Evolutionary conservation across 2,113 vertebrate species (phyloP), one percentile per base, ranked within the genome.

Genomic region (Phaethornis superciliosus): DNA sequence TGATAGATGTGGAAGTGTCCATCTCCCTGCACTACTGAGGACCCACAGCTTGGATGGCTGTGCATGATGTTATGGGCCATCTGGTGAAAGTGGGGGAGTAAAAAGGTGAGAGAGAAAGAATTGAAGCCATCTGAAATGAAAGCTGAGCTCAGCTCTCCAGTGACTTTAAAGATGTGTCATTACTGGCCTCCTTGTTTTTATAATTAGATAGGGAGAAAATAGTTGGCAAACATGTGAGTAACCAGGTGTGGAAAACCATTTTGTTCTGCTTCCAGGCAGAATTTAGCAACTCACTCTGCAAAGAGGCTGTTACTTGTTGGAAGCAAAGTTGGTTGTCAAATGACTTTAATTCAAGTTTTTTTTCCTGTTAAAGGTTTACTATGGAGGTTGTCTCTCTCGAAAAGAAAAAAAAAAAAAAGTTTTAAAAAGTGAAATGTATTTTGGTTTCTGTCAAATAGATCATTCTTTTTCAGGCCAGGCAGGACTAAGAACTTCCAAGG

Each of bases 401-500:
- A 33, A 58, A 56, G 81, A 33, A 19, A 15, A 22, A 75, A 77
- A 54, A 24, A 72, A 30, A 59, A 7, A 15, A 23, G 46, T 86
- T 93, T 63, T 83, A 75, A 94, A 83, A 96, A 71, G 33, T 75
- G 68, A 78, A n/a, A 55, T 54, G 88, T 81, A 71, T 86, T 80
- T 88, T 90, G 76, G 91, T 32, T 42, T 94, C 8, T 67, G 0
- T 93, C 32, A 67, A 5, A 55, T n/a, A 17, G 3, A 12, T 23
- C 35, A 7, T 52, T 10, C 4, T 19, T 35, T 77, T 86, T 58
- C 40, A 87, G 54, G 24, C 60, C 35, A 77, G 80, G 32, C 42
- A 77, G 67, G 28, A 88, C 46, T 13, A 21, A 44, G 70, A 78
- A 19, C 44, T 89, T n/a, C 24, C 22, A 55, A 28, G 51, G 54